Percentiles rank a stretch among this genome's conserved stretches.
Evolutionary conservation across 2,797 vertebrate genomes (phyloP).

Genomic region (Delichon dasypus): DNA sequence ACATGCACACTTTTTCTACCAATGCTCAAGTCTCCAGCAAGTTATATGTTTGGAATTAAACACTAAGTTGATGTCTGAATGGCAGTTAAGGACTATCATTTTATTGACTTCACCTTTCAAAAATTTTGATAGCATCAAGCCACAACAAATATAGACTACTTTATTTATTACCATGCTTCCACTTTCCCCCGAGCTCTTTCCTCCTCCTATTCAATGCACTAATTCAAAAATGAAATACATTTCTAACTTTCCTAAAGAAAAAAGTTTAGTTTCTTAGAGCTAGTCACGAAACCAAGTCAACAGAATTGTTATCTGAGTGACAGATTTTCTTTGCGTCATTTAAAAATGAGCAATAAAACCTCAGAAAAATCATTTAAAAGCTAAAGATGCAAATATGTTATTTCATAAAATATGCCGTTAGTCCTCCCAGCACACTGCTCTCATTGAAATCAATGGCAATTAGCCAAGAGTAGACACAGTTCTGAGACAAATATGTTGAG

Average conservation of each 20-base stretch:
- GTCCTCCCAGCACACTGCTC: not conserved
- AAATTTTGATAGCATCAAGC: not conserved
- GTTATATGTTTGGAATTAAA: not conserved
- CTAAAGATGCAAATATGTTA: not conserved
- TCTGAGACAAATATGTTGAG: not conserved
- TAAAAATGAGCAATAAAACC: not conserved
- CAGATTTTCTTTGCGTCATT: not conserved
- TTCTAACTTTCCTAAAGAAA: not conserved
- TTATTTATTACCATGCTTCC: not conserved
- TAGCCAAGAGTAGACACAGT: not conserved
- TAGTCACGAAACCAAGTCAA: not conserved
- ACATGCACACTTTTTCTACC: not conserved
- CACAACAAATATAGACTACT: not conserved
- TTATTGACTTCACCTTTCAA: not conserved
- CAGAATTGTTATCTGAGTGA: not conserved
- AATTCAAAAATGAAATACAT: not conserved
- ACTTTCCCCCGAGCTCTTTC: slow-evolving; percentile 16
- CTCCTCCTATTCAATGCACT: not conserved
- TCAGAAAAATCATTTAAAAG: not conserved
- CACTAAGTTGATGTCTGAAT: not conserved
- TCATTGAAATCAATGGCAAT: not conserved
- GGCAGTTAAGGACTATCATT: slow-evolving; percentile 1
- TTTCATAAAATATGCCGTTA: not conserved
- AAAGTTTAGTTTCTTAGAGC: not conserved
- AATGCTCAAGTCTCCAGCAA: not conserved